Evolutionary conservation across 2,113 vertebrate species (phyloP).

Genomic region (Scomber scombrus): DNA sequence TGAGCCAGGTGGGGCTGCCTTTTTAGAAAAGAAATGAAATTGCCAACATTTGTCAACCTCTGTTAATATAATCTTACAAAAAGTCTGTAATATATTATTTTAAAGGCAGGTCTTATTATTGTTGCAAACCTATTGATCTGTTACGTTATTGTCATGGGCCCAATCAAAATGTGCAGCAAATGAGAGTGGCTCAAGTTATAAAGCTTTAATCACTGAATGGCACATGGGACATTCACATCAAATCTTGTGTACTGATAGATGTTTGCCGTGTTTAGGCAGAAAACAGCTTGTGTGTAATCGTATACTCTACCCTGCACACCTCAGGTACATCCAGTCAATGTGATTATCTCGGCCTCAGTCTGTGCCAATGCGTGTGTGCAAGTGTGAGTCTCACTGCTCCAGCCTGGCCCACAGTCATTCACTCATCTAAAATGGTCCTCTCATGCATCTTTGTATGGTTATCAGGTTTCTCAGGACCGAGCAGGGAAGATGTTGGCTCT

Average conservation of each 20-base stretch:
- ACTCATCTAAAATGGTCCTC: slow-evolving; percentile 22
- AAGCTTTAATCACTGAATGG: neutral
- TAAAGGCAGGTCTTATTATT: neutral
- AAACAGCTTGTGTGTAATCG: slow-evolving; percentile 19
- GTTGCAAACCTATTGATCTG: neutral
- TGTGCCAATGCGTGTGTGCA: slow-evolving; percentile 15
- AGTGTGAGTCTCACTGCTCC: slow-evolving; percentile 13
- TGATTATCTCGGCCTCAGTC: slow-evolving; percentile 16
- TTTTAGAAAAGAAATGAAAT: too few relatives aligned
- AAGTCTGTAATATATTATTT: too few relatives aligned
- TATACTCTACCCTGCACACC: neutral
- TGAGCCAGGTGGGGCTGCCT: too few relatives aligned
- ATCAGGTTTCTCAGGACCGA: slow-evolving; percentile 43
- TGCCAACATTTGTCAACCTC: too few relatives aligned
- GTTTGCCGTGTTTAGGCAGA: neutral
- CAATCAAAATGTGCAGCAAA: neutral
- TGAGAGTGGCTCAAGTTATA: neutral
- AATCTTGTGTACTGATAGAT: neutral
- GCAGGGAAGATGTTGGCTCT: slow-evolving; percentile 22
- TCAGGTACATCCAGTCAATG: slow-evolving; percentile 12
- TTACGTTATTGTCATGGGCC: neutral
- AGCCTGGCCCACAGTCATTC: slow-evolving; percentile 6
- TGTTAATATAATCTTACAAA: too few relatives aligned
- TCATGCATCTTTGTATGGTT: slow-evolving; percentile 13
- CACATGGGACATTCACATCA: neutral